phyloP scores from a whole-genome alignment of 2,113 vertebrate genomes.

The Crotalus horridus region DNA sequence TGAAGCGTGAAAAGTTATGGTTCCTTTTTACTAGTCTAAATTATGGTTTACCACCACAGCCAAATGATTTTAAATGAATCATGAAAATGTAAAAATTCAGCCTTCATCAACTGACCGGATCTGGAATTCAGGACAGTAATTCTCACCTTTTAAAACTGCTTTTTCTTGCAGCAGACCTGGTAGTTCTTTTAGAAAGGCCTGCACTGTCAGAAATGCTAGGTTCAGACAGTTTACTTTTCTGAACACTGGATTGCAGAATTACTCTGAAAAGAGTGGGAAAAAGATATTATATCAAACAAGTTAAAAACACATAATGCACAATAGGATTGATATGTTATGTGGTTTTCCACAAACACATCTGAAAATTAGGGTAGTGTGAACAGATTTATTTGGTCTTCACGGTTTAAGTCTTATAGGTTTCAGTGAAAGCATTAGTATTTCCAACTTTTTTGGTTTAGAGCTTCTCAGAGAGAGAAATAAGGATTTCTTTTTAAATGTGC shows the following conservation, averaged over 20 bases:
- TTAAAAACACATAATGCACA: conserved; percentile 22
- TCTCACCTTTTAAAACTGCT: conserved; percentile 80
- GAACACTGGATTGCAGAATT: conserved; percentile 85
- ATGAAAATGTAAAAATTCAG: background rate
- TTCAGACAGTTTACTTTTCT: conserved; percentile 81
- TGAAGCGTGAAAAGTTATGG: background rate
- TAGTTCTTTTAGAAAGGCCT: conserved; percentile 86
- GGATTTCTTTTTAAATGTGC: background rate
- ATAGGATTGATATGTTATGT: background rate
- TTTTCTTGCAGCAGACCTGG: conserved; percentile 80
- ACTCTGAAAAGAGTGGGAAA: conserved; percentile 78
- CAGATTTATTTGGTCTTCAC: conserved; percentile 12
- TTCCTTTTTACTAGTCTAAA: background rate
- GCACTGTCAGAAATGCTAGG: conserved; percentile 78
- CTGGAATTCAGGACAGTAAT: conserved; percentile 48
- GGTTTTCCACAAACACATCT: conserved; percentile 22
- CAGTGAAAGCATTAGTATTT: background rate
- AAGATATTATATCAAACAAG: conserved; percentile 63
- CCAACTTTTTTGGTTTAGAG: background rate
- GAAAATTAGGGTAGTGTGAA: conserved; percentile 12
- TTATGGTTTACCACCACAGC: background rate
- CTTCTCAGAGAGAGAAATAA: background rate
- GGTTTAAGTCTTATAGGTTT: background rate
- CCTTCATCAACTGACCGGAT: conserved; percentile 21
- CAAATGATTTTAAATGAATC: background rate